Conservation (phyloP, 2,113 vertebrate genomes). For the Serinus canaria region DNA sequence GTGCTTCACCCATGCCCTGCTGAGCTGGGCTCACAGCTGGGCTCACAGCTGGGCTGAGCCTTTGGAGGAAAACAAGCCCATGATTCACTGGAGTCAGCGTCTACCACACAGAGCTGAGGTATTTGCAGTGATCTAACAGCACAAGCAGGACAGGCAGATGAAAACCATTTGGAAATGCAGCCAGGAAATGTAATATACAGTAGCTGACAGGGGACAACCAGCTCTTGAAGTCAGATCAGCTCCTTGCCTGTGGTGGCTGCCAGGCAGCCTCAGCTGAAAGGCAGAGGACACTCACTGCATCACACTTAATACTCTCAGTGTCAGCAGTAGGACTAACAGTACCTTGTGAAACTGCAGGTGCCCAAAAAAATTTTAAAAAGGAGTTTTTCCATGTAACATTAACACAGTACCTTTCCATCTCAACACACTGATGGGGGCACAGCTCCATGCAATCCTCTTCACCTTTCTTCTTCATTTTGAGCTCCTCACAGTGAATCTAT, state of each 20-base stretch:
- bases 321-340: background rate
- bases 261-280: background rate
- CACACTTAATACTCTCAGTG: background rate
- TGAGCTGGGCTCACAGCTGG: background rate
- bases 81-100: background rate
- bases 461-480: background rate
- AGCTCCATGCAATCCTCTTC: background rate
- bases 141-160: background rate
- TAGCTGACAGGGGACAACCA: background rate
- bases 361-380: background rate
- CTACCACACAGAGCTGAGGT: background rate
- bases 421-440: background rate
- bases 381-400: background rate
- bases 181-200: background rate
- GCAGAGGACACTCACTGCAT: background rate
- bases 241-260: background rate
- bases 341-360: background rate
- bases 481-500: constrained; percentile 29
- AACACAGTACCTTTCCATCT: constrained; percentile 69
- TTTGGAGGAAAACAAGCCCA: background rate
- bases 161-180: background rate
- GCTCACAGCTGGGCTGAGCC: background rate
- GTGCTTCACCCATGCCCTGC: fast-evolving
- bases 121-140: background rate
- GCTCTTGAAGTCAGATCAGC: background rate